A percentile compares a stretch with the other conserved stretches of the same genome.
These are phyloP conservation scores for Lepilemur ruficaudatus DNA, from an alignment of 2,797 vertebrate genomes.

Conservation along the genomic window DNA sequence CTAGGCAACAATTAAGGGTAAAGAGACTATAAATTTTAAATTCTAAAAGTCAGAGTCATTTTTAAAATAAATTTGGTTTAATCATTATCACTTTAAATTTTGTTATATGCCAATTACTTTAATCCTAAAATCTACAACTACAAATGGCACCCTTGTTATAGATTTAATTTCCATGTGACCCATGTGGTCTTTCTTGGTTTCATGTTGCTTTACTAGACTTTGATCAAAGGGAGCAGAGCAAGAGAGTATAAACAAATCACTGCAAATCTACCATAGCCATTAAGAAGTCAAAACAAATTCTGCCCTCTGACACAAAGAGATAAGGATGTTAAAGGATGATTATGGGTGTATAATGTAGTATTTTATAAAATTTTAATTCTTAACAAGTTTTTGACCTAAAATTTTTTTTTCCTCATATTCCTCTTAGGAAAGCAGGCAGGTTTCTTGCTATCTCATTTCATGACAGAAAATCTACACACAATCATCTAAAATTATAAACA, in stretches of 20 bases:
- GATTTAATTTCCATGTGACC: neutral
- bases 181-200: neutral
- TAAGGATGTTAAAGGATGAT: neutral
- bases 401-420: neutral
- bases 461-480: constrained; percentile 19
- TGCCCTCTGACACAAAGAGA: neutral
- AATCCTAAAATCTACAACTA: neutral
- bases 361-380: constrained; percentile 42
- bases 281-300: constrained; percentile 28
- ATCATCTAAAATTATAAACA: constrained; percentile 24
- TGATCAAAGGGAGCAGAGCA: neutral
- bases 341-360: neutral
- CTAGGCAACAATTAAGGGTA: constrained; percentile 16
- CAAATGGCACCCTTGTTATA: neutral
- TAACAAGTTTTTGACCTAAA: neutral
- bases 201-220: neutral
- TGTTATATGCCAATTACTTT: neutral
- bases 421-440: neutral
- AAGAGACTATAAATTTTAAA: constrained; percentile 28
- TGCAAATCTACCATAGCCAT: neutral
- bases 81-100: neutral
- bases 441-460: constrained; percentile 28
- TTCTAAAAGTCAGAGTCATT: neutral
- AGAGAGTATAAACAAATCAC: neutral
- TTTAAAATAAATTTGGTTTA: neutral